Base-by-base conservation (phyloP, 2,888 invertebrate species). In the Encarsia formosa region DNA sequence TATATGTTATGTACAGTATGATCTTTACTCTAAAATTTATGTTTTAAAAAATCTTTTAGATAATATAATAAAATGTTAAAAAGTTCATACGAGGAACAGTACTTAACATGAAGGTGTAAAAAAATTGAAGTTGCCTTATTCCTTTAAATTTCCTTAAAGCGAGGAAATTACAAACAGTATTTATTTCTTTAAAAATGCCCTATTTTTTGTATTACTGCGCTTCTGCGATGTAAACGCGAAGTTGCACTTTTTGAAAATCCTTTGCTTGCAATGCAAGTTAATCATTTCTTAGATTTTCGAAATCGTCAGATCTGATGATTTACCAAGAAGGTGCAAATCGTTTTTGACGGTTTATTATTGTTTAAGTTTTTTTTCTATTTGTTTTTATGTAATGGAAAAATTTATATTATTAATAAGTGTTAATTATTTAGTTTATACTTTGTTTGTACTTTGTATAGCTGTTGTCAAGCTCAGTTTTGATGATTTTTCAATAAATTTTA, bases 401-500 rank as follows among this genome's bases (percentile, higher is more conserved):
- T 31, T 49, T 31, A 40, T n/a, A 26, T 44, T 5, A 16, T 23
- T 42, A n/a, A n/a, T n/a, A 29, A 46, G 43, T 46, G 47, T 42
- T 41, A 15, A 29, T 23, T 23, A 44, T 37, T 49, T 31, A 5
- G 37, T n/a, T 52, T 35, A 56, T 50, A 50, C 40, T 47, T 49
- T 40, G 26, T 16, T 18, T n/a, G 13, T 45, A 46, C 15, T 52
- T 48, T 56, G 35, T 50, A 50, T 53, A 47, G 43, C 26, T 23
- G 50, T 53, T 47, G 32, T 45, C 23, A 42, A 11, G 22, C 41
- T 57, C 23, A 51, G 29, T 57, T 57, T 11, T 34, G 51, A 45
- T 40, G 26, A 51, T 57, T 54, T 52, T 51, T 42, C 42, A 57
- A 57, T 57, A 57, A 57, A 57, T 48, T 54, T 54, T 51, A 57